These are phyloP conservation scores for Cantharis flavilabris DNA, from an alignment of 2,888 invertebrate species.

Conservation along the genomic window DNA sequence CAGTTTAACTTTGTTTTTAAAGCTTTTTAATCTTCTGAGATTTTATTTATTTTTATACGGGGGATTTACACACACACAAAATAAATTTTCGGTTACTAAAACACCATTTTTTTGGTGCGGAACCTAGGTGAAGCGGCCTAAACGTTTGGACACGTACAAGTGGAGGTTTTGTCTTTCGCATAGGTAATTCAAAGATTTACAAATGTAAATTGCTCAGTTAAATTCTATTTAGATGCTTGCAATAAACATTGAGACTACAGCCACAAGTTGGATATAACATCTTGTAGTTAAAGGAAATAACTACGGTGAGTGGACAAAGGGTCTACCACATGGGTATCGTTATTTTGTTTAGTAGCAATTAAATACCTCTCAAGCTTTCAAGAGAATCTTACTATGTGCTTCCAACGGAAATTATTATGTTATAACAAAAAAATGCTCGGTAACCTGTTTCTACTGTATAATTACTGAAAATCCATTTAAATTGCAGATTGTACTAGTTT, in stretches of 20 bases:
- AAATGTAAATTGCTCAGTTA: background rate
- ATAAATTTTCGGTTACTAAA: too few relatives aligned
- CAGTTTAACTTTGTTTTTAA: too few relatives aligned
- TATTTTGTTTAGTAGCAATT: constrained; percentile 17
- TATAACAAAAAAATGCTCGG: background rate
- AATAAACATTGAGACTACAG: constrained; percentile 7
- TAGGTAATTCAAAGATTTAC: background rate
- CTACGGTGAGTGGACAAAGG: constrained; percentile 15
- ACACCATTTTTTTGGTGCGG: too few relatives aligned
- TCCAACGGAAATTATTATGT: background rate
- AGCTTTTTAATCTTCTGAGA: too few relatives aligned
- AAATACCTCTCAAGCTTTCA: constrained; percentile 11
- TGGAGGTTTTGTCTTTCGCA: too few relatives aligned
- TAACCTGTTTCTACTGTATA: background rate
- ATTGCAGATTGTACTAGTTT: background rate
- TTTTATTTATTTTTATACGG: too few relatives aligned
- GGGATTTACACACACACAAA: too few relatives aligned
- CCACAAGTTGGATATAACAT: constrained; percentile 23
- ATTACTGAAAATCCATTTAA: background rate
- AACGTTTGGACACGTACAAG: background rate
- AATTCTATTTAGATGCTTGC: constrained; percentile 10
- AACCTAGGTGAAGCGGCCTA: background rate
- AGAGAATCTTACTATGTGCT: constrained; percentile 3
- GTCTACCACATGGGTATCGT: constrained; percentile 17
- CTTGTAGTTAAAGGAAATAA: constrained; percentile 16